These are phyloP conservation scores for Oceanites oceanicus DNA, from an alignment of 2,113 vertebrate species.

Conservation along the genomic window DNA sequence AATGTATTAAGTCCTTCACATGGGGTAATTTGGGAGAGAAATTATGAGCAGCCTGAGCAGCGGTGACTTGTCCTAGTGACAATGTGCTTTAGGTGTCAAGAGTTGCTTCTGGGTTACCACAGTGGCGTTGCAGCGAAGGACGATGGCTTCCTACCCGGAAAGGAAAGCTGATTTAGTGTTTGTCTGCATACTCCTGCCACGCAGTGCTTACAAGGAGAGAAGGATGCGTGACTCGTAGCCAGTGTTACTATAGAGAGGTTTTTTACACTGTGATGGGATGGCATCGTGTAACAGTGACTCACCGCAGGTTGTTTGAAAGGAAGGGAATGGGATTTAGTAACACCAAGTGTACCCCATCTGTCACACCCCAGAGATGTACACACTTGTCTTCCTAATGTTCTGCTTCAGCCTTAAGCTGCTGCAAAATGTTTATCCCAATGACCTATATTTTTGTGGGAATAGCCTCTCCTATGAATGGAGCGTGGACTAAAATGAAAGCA, in stretches of 20 bases:
- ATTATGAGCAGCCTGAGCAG: neutral
- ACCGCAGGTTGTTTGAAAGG: neutral
- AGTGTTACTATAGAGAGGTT: neutral
- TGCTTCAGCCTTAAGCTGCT: neutral
- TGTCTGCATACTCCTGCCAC: neutral
- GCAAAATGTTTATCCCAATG: neutral
- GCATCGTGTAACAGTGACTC: conserved; percentile 23
- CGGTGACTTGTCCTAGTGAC: neutral
- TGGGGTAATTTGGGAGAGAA: neutral
- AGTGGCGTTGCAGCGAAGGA: neutral
- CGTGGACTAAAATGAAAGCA: neutral
- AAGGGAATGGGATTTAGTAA: conserved; percentile 11
- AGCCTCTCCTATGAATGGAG: neutral
- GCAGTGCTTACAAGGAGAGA: neutral
- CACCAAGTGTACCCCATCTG: neutral
- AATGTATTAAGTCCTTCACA: neutral
- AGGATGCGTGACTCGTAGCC: neutral
- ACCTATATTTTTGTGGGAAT: neutral
- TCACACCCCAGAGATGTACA: neutral
- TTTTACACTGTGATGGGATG: neutral
- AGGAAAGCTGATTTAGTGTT: neutral
- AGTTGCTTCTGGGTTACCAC: neutral
- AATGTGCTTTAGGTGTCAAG: neutral
- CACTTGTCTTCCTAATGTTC: neutral
- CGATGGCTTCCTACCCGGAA: neutral